Conservation (phyloP, 2,113 vertebrate species). For the Quiscalus mexicanus region DNA sequence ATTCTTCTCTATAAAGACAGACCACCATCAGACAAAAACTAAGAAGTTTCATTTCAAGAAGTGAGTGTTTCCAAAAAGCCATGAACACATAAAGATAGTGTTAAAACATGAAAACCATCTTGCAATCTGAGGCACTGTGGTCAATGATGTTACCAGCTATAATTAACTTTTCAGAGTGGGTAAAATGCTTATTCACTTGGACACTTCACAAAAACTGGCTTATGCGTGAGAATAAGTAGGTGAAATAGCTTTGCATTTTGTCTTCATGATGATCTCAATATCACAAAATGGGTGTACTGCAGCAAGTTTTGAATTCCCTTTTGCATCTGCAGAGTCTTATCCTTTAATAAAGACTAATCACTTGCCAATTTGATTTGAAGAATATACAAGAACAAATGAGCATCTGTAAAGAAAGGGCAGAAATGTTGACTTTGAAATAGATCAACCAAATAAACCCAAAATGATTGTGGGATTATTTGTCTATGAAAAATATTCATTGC, state of each 20-base stretch:
- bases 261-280: not conserved
- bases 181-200: not conserved
- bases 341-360: slow-evolving; percentile 12
- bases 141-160: slow-evolving; percentile 8
- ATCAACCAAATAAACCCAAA: not conserved
- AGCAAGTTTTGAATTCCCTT: not conserved
- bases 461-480: not conserved
- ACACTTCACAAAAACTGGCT: not conserved
- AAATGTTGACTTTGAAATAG: not conserved
- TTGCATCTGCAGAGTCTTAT: not conserved
- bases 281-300: not conserved
- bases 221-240: not conserved
- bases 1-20: not conserved
- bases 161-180: not conserved
- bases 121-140: not conserved
- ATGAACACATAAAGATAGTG: not conserved
- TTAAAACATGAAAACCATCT: slow-evolving; percentile 8
- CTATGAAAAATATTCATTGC: not conserved
- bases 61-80: slow-evolving; percentile 14
- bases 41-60: slow-evolving; percentile 32
- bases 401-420: not conserved
- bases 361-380: slow-evolving; percentile 1
- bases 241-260: not conserved
- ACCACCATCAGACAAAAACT: not conserved
- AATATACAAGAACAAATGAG: not conserved